Base-by-base conservation (phyloP, 2,888 invertebrate species). In the Dolichomitus sp. region DNA sequence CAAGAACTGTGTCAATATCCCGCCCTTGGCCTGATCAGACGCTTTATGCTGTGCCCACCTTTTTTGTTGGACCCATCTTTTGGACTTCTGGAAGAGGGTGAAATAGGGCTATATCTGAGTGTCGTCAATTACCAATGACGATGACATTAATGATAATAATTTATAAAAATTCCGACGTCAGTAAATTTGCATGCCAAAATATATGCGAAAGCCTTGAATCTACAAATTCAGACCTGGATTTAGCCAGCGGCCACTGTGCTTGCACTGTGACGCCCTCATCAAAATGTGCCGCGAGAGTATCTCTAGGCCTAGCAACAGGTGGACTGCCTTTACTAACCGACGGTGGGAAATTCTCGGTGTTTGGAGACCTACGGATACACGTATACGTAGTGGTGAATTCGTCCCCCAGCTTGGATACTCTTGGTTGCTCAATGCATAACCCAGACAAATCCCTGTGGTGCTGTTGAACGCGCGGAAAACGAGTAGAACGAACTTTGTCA, bases 301-400 rank as follows among this genome's bases (percentile, higher is more conserved):
- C 54, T 83, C 80, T 88, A 90, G 89, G 90, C 90, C 88, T 89
- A 88, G 90, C 91, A 91, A 91, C 91, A 91, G 91, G 91, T 91
- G 90, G 90, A 85, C 82, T 86, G 88, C 85, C 86, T 85, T 89
- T 83, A 86, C 79, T 52, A 70, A 59, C 70, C 69, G 23, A 19
- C n/a, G 63, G 45, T 40, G 74, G 37, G 54, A 76, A 80, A 80
- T 65, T 80, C 74, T 77, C 68, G 65, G 19, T 50, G 63, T 45
- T 75, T 54, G 57, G 33, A 54, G 66, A 74, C 74, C 59, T 66
- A 66, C 19, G 45, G 52, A 59, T 61, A 69, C 63, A 75, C 57
- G 66, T 75, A 17, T 65, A 27, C 27, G 19, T 59, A 45, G 12
- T 14, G 6, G 2, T 65, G 19, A 12, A 27, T 27, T 42, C n/a